Base-by-base conservation (phyloP, 2,797 vertebrate species). In the Tauraco hartlaubi region DNA sequence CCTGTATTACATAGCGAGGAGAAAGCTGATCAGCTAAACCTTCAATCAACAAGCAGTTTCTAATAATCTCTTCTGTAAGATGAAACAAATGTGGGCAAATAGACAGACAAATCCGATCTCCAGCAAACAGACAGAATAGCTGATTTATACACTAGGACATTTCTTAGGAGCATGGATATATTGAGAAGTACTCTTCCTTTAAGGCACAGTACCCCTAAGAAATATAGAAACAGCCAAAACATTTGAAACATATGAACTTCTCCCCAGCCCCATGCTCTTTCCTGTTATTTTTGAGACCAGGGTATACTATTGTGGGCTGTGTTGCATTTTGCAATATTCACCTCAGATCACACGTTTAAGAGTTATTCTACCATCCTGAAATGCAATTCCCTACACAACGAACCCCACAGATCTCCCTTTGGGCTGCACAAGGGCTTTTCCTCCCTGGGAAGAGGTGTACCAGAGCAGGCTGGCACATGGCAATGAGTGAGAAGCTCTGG, bases 1-100 rank as follows among this genome's bases (percentile, higher is more conserved):
- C 52, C 41, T 87, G 23, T 77, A 54, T 92, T 92, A 68, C 68
- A 66, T 15, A 54, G 68, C 55, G 68, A 89, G 66, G 21, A 82
- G 68, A 94, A 92, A 95, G 61, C 56, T 83, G 77, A 76, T 94
- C 74, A 85, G 49, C 72, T 87, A 89, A 92, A 73, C 31, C 20
- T 89, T 93, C 56, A 39, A 51, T 85, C 89, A 94, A 62, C 68
- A 85, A 76, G 33, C 63, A 74, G 58, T 83, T 94, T 91, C 68
- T 93, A 91, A 91, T 88, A 3, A 68, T 74, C 37, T 93, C 16
- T 82, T 74, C 29, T 77, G 58, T 29, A 90, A 96, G 91, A 89
- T 68, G 94, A 94, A 96, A 94, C 72, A 96, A 95, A 91, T 71
- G 58, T 46, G 77, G 29, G 43, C 87, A 92, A 91, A 91, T 20